Evolutionary conservation across 2,113 vertebrate genomes (phyloP).

Genomic region (Thalassoma bifasciatum): DNA sequence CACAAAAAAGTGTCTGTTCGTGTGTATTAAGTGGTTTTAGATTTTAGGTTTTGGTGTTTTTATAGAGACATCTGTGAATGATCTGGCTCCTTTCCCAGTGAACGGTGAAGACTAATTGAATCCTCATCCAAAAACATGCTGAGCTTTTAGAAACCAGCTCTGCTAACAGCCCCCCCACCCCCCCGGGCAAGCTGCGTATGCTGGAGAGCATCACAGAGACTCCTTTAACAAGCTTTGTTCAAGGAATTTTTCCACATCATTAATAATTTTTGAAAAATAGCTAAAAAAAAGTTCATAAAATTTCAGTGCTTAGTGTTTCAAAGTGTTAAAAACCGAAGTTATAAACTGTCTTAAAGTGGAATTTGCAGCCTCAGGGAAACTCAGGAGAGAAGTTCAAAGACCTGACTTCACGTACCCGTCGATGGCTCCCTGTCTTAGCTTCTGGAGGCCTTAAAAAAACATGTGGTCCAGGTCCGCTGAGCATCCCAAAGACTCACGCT

Average conservation of each 20-base stretch:
- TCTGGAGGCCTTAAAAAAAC: slow-evolving; percentile 62
- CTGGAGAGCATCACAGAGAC: not conserved
- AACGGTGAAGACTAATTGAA: not conserved
- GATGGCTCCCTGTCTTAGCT: slow-evolving; percentile 57
- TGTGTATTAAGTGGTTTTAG: too few relatives aligned
- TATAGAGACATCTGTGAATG: not conserved
- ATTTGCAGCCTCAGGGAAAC: not conserved
- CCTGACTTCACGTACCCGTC: slow-evolving; percentile 62
- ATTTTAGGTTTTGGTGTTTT: not conserved
- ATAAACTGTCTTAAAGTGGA: not conserved
- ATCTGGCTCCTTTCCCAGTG: not conserved
- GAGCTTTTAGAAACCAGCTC: not conserved
- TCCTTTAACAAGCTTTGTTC: too few relatives aligned
- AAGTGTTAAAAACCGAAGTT: too few relatives aligned
- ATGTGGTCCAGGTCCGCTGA: slow-evolving; percentile 30
- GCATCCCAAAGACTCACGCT: slow-evolving; percentile 64
- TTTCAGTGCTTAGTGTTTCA: too few relatives aligned
- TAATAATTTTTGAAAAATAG: not conserved
- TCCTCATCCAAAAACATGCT: not conserved
- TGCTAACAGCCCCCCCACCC: too few relatives aligned
- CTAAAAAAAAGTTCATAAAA: not conserved
- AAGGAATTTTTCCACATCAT: not conserved
- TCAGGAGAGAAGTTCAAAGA: not conserved
- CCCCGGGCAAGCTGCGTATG: not conserved
- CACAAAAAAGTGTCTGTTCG: too few relatives aligned